Evolutionary conservation across 2,113 vertebrate genomes (phyloP), one percentile per base, ranked within the genome.

Genomic region (Dinomys branickii): DNA sequence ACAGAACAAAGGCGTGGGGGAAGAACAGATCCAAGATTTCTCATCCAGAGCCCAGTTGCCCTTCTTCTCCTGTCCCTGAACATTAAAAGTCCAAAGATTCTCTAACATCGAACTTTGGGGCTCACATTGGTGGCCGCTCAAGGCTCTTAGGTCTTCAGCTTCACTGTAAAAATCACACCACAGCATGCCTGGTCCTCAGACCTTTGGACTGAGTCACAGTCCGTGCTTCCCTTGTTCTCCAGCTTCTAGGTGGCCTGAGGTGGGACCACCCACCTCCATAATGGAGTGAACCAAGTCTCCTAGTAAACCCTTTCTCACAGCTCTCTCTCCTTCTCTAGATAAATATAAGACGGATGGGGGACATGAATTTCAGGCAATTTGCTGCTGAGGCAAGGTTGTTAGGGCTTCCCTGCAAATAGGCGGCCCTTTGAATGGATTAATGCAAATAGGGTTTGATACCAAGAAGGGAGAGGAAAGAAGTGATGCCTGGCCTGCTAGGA

Each of bases 161-260:
- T n/a, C 19, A 52, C 24, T 9, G 44, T 61, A 56, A 75, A 80
- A 80, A 5, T 26, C 7, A 44, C 28, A 63, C 33, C 56, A 35
- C 80, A 14, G 20, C 6, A 1, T 28, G 22, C 75, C 52, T 4
- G 2, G 44, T 28, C 69, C 75, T 44, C 20, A 50, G 41, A 7
- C 33, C 52, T 85, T 54, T 47, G 50, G 3, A 26, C 24, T 22
- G 41, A 69, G 41, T 19, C 38, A 52, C 9, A 10, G 26, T 33
- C 10, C 44, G 7, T 9, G 33, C 38, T 14, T 56, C 11, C 30
- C 24, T 58, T 12, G 24, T 3, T 30, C 67, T 58, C 75, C 33
- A n/a, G 7, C 28, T n/a, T 50, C 7, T 26, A 41, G 35, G 4
- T 8, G 1, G 30, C 8, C 5, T 13, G 6, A 13, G 5, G 14